Base-by-base conservation (phyloP, 2,113 vertebrate genomes). In the Pungitius pungitius region DNA sequence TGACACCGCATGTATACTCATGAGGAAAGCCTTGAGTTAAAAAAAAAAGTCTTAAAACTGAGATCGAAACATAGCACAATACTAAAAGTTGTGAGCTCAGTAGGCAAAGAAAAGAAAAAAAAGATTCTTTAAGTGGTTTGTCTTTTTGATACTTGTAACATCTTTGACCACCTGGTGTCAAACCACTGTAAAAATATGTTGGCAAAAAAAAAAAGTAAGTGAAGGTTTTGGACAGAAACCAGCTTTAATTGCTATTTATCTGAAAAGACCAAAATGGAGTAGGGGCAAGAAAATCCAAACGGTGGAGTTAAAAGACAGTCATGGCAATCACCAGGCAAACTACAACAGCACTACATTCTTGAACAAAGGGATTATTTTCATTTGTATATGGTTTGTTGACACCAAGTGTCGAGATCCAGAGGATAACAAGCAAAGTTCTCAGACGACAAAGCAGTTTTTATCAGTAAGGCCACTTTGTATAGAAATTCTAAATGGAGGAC, bases 401-500 rank as follows among this genome's bases (percentile, higher is more conserved):
- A 78, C 74, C 90, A 85, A 94, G 92, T 78, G 80, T 93, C 87
- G 91, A 20, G 71, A 90, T 93, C 90, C 91, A 87, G 87, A 91
- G 91, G 83, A 84, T 75, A 78, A 83, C 84, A 85, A 93, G 93
- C 87, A 91, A 84, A 67, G 82, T 83, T 92, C 89, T 93, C 87
- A 82, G 91, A 91, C 92, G 91, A 93, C 90, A 88, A 92, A 93
- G 90, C 92, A 93, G 89, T 93, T 80, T 86, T 93, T 84, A 85
- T 92, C 93, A 92, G 93, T 99, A 98, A 99, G 96, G 96, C 96
- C 97, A 99, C 97, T 97, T 98, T 93, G 94, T 93, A 91, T 93
- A 95, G 94, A 93, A 95, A 94, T 88, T 95, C 88, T 85, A 86
- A 93, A 89, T 89, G 92, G 52, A 93, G 94, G 90, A 96, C 93